Evolutionary conservation across 1,140 invertebrate species (phyloP).

Genomic region (Ceratosolen solmsi): DNA sequence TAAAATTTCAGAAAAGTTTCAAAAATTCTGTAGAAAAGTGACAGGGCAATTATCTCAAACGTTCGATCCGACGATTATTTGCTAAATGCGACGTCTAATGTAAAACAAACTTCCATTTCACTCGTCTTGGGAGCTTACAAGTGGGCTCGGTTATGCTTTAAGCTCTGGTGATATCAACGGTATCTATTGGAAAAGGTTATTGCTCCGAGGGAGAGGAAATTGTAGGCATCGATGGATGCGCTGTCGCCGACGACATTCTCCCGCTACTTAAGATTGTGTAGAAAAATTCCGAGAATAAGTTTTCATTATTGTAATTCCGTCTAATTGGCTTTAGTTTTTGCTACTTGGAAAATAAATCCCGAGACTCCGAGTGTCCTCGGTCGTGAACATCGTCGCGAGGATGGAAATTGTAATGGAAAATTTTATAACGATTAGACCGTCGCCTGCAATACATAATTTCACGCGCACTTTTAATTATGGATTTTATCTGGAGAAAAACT

Average conservation of each 20-base stretch:
- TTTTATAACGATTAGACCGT: conserved; percentile 1
- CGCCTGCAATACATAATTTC: conserved; percentile 33
- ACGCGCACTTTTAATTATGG: conserved; percentile 39
- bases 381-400: background rate
- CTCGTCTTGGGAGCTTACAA: too few species aligned
- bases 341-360: conserved; percentile 37
- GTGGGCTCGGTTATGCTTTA: too few species aligned
- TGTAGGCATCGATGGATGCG: background rate
- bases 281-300: conserved; percentile 22
- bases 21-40: conserved; percentile 51
- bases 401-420: conserved; percentile 34
- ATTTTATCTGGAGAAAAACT: conserved; percentile 48
- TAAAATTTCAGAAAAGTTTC: conserved; percentile 51
- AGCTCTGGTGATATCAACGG: too few species aligned
- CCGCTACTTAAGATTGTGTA: background rate
- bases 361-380: conserved; percentile 46
- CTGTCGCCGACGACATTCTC: conserved; percentile 12
- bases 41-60: conserved; percentile 32
- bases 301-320: background rate
- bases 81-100: background rate
- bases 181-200: background rate
- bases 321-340: background rate
- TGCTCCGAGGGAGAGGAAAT: conserved; percentile 1
- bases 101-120: too few species aligned
- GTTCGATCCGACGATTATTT: conserved; percentile 16